Conservation (phyloP, 2,888 invertebrate genomes). For the Spisula solida region DNA sequence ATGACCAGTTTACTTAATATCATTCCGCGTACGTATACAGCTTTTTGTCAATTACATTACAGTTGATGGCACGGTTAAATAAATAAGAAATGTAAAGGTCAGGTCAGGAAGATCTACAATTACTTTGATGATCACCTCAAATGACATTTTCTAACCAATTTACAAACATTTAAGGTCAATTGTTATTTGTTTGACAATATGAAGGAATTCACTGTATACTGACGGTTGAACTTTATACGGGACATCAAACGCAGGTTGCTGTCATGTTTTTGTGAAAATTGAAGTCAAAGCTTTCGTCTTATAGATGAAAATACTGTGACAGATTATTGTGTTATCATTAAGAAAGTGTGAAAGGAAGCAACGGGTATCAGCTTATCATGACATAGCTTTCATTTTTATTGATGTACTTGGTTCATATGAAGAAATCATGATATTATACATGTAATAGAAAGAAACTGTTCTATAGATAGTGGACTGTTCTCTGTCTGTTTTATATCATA, state of each 20-base stretch:
- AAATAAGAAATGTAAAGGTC: constrained; percentile 2
- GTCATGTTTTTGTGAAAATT: constrained; percentile 20
- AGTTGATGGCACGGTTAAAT: constrained; percentile 21
- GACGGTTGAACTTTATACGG: constrained; percentile 2
- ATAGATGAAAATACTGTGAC: not conserved
- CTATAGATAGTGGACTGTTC: too few species aligned
- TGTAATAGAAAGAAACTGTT: too few species aligned
- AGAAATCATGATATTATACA: too few species aligned
- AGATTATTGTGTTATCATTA: not conserved
- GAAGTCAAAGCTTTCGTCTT: not conserved
- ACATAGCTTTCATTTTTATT: not conserved
- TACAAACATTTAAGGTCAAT: constrained; percentile 30
- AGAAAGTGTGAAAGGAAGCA: constrained; percentile 11
- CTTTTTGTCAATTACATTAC: constrained; percentile 26
- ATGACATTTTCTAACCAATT: constrained; percentile 17
- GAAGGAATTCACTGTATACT: constrained; percentile 11
- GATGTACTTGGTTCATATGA: too few species aligned
- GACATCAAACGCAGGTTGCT: constrained; percentile 8
- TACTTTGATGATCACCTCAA: constrained; percentile 38
- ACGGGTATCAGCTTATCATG: not conserved
- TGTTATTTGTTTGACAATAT: constrained; percentile 20
- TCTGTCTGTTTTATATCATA: too few species aligned
- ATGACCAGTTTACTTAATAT: constrained; percentile 1
- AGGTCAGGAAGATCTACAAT: constrained; percentile 35
- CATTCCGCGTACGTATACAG: not conserved